A percentile compares a stretch with the other conserved stretches of the same genome.
Evolutionary conservation across 2,113 vertebrate genomes (phyloP).

Genomic region (Apodemus sylvaticus): DNA sequence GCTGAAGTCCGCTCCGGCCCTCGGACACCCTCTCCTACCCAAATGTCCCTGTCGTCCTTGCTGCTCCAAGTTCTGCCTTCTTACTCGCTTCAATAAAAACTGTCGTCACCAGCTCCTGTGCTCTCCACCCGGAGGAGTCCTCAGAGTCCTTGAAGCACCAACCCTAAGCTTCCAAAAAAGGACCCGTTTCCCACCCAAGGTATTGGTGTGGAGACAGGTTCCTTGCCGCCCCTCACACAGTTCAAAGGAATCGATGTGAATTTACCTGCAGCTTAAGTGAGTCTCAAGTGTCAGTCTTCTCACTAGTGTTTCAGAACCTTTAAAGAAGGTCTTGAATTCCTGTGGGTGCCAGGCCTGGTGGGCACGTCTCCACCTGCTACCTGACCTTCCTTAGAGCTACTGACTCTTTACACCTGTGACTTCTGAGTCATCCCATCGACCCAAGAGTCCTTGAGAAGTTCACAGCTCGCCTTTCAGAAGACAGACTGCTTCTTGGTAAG

Average conservation of each 20-base stretch:
- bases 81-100: slow-evolving; percentile 68
- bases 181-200: neutral
- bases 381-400: slow-evolving; percentile 67
- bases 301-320: slow-evolving; percentile 54
- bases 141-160: neutral
- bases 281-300: slow-evolving; percentile 72
- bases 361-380: slow-evolving; percentile 9
- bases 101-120: slow-evolving; percentile 73
- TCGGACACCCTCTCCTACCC: slow-evolving; percentile 57
- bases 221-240: neutral
- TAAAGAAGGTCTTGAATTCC: slow-evolving; percentile 59
- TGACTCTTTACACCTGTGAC: slow-evolving; percentile 54
- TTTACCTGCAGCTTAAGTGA: slow-evolving; percentile 72
- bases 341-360: slow-evolving; percentile 50
- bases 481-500: slow-evolving; percentile 73
- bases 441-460: slow-evolving; percentile 73
- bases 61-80: slow-evolving; percentile 81
- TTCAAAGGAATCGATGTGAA: slow-evolving; percentile 73
- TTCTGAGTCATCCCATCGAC: slow-evolving; percentile 67
- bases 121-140: slow-evolving; percentile 3
- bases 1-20: slow-evolving; percentile 75
- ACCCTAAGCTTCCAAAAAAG: neutral
- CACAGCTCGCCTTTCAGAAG: slow-evolving; percentile 82
- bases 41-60: slow-evolving; percentile 63
- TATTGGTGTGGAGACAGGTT: neutral